Percentiles rank a stretch among this genome's conserved stretches.
Evolutionary conservation across 2,797 vertebrate genomes (phyloP).

Genomic region (Lophius americanus): DNA sequence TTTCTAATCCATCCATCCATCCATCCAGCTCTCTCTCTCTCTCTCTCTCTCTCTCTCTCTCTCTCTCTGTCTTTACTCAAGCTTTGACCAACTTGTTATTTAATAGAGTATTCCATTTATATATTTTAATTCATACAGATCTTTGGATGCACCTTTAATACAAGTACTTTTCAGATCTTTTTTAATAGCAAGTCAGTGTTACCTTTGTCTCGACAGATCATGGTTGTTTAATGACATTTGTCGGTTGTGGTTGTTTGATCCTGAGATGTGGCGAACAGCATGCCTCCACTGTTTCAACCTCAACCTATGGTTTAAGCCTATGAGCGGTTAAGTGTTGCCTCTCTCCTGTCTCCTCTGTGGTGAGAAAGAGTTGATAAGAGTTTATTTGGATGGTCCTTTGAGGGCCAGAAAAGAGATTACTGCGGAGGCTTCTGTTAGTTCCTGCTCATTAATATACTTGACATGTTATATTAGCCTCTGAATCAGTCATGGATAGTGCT

Average conservation of each 20-base stretch:
- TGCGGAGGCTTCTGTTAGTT: constrained; percentile 31
- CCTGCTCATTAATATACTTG: constrained; percentile 71
- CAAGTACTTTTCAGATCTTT: not conserved
- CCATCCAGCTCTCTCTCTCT: no score
- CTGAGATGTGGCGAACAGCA: constrained; percentile 24
- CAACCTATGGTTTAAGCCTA: constrained; percentile 24
- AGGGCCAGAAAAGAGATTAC: constrained; percentile 51
- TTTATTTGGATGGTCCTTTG: constrained; percentile 33
- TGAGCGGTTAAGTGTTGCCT: constrained; percentile 49
- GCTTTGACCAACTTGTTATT: constrained; percentile 11
- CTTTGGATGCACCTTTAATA: not conserved
- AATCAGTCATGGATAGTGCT: constrained; percentile 60
- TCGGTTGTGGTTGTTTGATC: constrained; percentile 28
- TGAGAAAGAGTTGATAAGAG: constrained; percentile 17
- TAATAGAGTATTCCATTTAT: not conserved
- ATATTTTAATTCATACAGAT: not conserved
- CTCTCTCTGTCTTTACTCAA: not conserved
- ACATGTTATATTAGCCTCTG: constrained; percentile 66
- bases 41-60: no score
- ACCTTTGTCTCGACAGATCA: constrained; percentile 32
- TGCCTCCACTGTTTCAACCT: constrained; percentile 7
- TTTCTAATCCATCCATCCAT: no score
- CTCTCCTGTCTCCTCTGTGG: constrained; percentile 21
- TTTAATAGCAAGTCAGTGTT: constrained; percentile 23
- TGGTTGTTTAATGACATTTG: constrained; percentile 32